Base-by-base conservation (phyloP, 2,113 vertebrate species). In the Redunca redunca region DNA sequence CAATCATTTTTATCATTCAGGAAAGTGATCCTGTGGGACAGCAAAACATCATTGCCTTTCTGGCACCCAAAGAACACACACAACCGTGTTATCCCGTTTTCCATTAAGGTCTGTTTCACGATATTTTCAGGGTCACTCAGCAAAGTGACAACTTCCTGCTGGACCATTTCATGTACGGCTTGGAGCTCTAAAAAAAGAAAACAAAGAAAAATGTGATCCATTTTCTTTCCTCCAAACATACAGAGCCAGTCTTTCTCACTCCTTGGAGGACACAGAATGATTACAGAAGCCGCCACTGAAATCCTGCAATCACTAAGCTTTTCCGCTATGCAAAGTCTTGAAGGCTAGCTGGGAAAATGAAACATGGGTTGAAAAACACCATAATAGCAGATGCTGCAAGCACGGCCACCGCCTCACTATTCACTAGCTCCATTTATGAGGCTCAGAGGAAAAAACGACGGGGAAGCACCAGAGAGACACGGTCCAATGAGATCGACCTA, bases 11-110 rank as follows among this genome's bases (percentile, higher is more conserved):
- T 99, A 98, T 99, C 99, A 82, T 99, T 99, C 58, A 99, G 99
- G 98, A 99, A 99, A 87, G 99, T 99, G 98, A 99, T 99, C 99
- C 99, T 99, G 97, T 99, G 99, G 2, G 99, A 99, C 36, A 99
- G 98, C 93, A 99, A 99, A 78, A 99, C 99, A 87, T 99, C 99
- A 30, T 99, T 99, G 98, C 99, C 99, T 97, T 99, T 99, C 98
- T 99, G 99, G 17, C 99, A 99, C 80, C 99, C 99, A 46, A 99
- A 99, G 98, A 99, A 99, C 11, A 99, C 99, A 92, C 99, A 99
- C 8, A 99, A 99, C 3, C 99, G 99, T 3, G 99, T 99, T 98
- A 99, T 99, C 97, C 99, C 99, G 89, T 99, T 99, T 98, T 99
- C 99, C 99, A 99, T 99, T 97, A 99, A 98, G 0, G 99, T 99